Conservation (phyloP, 2,113 vertebrate genomes). For the Scomber colias region DNA sequence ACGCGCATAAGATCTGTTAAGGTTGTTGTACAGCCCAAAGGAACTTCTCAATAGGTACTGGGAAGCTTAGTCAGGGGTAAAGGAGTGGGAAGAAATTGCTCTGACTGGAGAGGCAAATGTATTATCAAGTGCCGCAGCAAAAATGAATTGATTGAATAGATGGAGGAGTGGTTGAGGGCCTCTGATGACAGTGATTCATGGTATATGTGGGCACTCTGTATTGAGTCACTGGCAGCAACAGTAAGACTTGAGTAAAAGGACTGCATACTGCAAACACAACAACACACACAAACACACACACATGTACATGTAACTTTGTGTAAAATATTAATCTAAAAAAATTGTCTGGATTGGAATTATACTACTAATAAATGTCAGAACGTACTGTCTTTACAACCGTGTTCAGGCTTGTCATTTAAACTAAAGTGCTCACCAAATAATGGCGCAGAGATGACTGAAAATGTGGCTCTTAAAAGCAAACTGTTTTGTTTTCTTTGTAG, state of each 20-base stretch:
- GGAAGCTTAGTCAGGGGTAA: conserved; percentile 51
- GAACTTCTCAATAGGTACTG: conserved; percentile 25
- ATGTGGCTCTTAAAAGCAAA: conserved; percentile 1
- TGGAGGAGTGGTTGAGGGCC: conserved; percentile 57
- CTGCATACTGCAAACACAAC: conserved; percentile 7
- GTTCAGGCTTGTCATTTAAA: conserved; percentile 12
- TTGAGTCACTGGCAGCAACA: conserved; percentile 50
- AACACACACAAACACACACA: conserved; percentile 6
- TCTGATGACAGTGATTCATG: conserved; percentile 69
- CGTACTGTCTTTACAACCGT: conserved; percentile 1
- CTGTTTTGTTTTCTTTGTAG: background rate
- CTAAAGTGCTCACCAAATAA: background rate
- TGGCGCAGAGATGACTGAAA: background rate
- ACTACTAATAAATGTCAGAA: background rate
- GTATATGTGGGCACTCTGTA: conserved; percentile 56
- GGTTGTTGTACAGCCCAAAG: conserved; percentile 15
- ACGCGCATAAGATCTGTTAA: background rate
- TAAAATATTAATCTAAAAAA: background rate
- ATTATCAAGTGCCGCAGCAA: conserved; percentile 46
- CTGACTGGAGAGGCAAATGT: conserved; percentile 52
- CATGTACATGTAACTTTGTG: background rate
- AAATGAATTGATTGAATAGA: conserved; percentile 68
- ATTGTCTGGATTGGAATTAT: background rate
- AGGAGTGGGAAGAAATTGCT: conserved; percentile 58
- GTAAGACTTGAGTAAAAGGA: conserved; percentile 16